Evolutionary conservation across 2,888 invertebrate species (phyloP).

Genomic region (Siphlonurus alternatus): DNA sequence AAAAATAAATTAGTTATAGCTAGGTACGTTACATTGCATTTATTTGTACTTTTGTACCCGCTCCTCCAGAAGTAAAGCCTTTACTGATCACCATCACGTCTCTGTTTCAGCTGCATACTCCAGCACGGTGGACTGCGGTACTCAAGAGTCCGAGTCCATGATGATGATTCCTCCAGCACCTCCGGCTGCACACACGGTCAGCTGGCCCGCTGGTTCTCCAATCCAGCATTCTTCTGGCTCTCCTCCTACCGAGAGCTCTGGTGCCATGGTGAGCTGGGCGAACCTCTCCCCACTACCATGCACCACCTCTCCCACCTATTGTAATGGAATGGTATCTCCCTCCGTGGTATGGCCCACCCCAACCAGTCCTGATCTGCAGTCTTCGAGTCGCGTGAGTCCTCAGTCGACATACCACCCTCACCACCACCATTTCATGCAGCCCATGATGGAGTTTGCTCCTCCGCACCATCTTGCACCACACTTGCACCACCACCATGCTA

Average conservation of each 20-base stretch:
- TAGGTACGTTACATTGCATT: too few species aligned
- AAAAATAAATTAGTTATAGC: too few species aligned
- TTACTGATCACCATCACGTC: too few species aligned
- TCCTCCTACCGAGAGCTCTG: background rate
- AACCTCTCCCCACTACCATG: background rate
- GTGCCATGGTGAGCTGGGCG: background rate
- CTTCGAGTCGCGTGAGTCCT: background rate
- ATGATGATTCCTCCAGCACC: background rate
- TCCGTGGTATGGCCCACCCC: background rate
- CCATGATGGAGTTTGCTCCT: conserved; percentile 1
- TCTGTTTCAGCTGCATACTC: background rate
- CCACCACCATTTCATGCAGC: background rate
- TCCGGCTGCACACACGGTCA: background rate
- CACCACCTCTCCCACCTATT: background rate
- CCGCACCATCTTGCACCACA: conserved; percentile 6
- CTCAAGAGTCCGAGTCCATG: background rate
- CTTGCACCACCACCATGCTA: conserved; percentile 6
- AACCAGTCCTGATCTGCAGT: background rate
- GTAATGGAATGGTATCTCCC: background rate
- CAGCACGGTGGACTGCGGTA: background rate
- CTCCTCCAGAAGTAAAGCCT: too few species aligned
- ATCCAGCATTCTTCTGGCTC: background rate
- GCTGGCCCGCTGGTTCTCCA: background rate
- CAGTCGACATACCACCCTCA: background rate
- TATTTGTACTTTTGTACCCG: too few species aligned